Evolutionary conservation across 2,113 vertebrate genomes (phyloP), one percentile per base, ranked within the genome.

Genomic region (Synchiropus splendidus): DNA sequence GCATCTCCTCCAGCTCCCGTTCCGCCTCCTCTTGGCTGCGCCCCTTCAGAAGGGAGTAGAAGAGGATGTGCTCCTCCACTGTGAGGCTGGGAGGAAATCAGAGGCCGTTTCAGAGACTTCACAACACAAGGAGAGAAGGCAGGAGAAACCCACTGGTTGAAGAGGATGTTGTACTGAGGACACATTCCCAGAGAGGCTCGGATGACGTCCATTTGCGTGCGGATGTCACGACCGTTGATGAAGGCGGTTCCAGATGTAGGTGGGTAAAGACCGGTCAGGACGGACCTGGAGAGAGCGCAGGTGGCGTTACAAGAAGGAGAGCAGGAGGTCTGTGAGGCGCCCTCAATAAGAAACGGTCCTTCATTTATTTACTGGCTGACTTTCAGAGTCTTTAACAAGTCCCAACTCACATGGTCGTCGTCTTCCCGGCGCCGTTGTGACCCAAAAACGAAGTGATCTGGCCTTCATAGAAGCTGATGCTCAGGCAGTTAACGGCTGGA

Each of bases 31-130:
- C 79, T 58, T 45, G 77, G 5, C 86, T 83, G 27, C 78, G 87
- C 15, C 92, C 94, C 69, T 96, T 97, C 65, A 98, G 68, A 66
- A 85, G 53, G 1, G 86, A 86, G 6, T 92, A 96, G 48, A 96
- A 89, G 16, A 89, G 46, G 10, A 97, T 87, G 41, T 96, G 90
- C 37, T 96, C 90, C 10, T 81, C 59, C 36, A 89, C 87, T 0
- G 90, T 94, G 48, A 96, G 80, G 2, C 49, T 87, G 64, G 11
- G 34, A 49, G 1, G 36, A 16, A 43, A 45, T 48, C 10, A 37
- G 6, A 9, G 34, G 12, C 8, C 21, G 16, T 10, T n/a, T n/a
- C n/a, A n/a, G n/a, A n/a, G n/a, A n/a, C n/a, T n/a, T n/a, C n/a
- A n/a, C n/a, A n/a, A n/a, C n/a, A 27, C 21, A 4, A 5, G 4